Conservation (phyloP, 2,888 invertebrate species). For the Lepidochrysops patricia region DNA sequence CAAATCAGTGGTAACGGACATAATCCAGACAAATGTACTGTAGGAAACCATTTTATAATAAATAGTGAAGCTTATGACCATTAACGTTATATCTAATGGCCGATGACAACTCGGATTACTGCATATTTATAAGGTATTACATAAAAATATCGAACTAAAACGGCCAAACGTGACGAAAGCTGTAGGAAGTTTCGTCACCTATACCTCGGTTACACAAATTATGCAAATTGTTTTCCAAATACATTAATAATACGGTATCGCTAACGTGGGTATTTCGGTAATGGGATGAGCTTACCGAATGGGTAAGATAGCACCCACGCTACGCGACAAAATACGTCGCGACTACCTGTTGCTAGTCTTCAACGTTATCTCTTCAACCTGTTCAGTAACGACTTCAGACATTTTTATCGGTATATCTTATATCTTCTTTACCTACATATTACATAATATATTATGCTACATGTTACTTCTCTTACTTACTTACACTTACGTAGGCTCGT, state of each 20-base stretch:
- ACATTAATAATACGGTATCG: background rate
- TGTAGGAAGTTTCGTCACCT: slow-evolving; percentile 59
- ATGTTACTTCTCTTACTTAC: too few species aligned
- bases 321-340: background rate
- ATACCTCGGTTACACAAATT: slow-evolving; percentile 33
- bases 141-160: slow-evolving; percentile 56
- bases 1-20: slow-evolving; percentile 3
- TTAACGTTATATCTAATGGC: background rate
- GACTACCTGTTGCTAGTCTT: background rate
- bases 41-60: background rate
- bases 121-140: slow-evolving; percentile 43
- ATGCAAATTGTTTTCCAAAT: slow-evolving; percentile 19
- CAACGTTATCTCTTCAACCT: too few species aligned
- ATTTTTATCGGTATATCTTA: too few species aligned
- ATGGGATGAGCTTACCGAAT: slow-evolving; percentile 4
- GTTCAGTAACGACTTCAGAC: too few species aligned
- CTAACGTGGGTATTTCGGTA: background rate
- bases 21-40: background rate
- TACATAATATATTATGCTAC: too few species aligned
- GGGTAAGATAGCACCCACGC: background rate
- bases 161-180: slow-evolving; percentile 54
- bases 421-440: too few species aligned
- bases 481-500: too few species aligned
- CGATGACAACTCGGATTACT: slow-evolving; percentile 25
- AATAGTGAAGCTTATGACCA: background rate